phyloP scores from a whole-genome alignment of 2,113 vertebrate genomes.

The Calidris pugnax region DNA sequence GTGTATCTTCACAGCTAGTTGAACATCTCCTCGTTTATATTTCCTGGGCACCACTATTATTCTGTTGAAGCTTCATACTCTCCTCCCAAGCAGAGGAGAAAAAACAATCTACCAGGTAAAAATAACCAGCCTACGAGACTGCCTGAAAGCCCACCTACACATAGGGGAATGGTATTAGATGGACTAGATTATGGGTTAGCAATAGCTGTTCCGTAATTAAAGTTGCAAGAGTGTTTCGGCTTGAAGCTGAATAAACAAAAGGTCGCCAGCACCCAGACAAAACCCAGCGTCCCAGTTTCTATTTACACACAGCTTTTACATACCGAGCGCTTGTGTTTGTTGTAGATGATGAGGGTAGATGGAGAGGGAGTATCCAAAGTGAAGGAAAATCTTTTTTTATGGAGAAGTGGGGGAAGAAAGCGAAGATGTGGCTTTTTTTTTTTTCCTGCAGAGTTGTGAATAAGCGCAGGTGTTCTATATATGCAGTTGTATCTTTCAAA shows the following conservation, averaged over 20 bases:
- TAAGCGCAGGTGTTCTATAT: constrained; percentile 53
- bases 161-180: neutral
- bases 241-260: neutral
- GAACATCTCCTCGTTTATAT: neutral
- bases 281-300: neutral
- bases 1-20: neutral
- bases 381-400: constrained; percentile 37
- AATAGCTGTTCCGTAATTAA: neutral
- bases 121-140: neutral
- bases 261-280: neutral
- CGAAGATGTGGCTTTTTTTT: constrained; percentile 9
- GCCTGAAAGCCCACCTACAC: neutral
- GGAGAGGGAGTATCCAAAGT: neutral
- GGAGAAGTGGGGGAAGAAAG: constrained; percentile 46
- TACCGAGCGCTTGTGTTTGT: neutral
- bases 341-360: neutral
- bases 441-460: constrained; percentile 47
- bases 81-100: neutral
- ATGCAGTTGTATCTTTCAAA: constrained; percentile 32
- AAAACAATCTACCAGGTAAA: neutral
- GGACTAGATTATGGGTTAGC: neutral
- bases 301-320: neutral
- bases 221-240: neutral
- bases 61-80: neutral
- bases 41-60: neutral